Conservation (phyloP, 2,797 vertebrate genomes). For the Takifugu ocellatus region DNA sequence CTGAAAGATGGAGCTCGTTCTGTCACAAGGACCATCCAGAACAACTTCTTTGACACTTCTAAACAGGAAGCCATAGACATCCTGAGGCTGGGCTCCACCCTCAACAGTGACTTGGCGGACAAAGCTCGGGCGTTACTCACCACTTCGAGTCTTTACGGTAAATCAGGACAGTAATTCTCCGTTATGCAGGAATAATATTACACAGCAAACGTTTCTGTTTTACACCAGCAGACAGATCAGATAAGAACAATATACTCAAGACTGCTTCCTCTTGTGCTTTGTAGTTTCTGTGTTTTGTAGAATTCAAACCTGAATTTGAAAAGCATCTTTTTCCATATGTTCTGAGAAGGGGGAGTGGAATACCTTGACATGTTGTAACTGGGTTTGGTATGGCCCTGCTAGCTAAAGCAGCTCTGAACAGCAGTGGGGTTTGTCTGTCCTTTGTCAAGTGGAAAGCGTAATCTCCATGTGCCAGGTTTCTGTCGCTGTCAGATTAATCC, state of each 20-base stretch:
- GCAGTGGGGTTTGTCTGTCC: constrained; percentile 14
- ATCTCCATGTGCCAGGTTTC: constrained; percentile 39
- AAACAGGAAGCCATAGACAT: constrained; percentile 99
- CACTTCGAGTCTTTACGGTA: constrained; percentile 96
- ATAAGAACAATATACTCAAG: neutral
- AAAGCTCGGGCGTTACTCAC: constrained; percentile 97
- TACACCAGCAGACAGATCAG: neutral
- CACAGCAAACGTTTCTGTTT: neutral
- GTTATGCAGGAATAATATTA: neutral
- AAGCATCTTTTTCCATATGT: neutral
- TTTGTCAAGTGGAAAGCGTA: constrained; percentile 30
- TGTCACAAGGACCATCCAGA: constrained; percentile 98
- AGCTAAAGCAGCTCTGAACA: constrained; percentile 10
- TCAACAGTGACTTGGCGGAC: constrained; percentile 98
- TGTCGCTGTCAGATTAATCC: constrained; percentile 51
- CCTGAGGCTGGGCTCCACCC: constrained; percentile 93
- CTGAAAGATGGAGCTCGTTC: constrained; percentile 98
- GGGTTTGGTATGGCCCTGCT: neutral
- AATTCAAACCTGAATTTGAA: neutral
- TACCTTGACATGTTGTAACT: constrained; percentile 11
- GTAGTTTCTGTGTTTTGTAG: neutral
- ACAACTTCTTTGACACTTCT: constrained; percentile 99
- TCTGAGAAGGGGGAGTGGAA: neutral
- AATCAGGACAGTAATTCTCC: constrained; percentile 22
- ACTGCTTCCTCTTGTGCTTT: neutral